These are phyloP conservation scores for Labeo rohita DNA, from an alignment of 2,113 vertebrate species.

Conservation along the genomic window DNA sequence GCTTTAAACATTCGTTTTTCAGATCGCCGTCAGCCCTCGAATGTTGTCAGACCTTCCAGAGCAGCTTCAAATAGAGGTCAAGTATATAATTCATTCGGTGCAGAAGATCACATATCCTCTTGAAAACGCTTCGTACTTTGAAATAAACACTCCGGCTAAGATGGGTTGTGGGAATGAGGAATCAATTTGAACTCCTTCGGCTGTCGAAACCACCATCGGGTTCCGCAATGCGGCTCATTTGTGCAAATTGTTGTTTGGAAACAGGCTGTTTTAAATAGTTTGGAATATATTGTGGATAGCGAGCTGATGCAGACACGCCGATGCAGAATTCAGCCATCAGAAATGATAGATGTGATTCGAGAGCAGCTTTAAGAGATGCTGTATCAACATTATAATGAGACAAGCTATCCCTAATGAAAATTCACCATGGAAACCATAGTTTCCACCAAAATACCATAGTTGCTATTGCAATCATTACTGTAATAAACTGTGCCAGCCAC, in stretches of 20 bases:
- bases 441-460: slow-evolving; percentile 4
- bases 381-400: slow-evolving; percentile 23
- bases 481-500: not conserved
- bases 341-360: slow-evolving; percentile 9
- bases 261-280: not conserved
- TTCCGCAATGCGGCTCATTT: not conserved
- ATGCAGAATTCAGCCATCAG: not conserved
- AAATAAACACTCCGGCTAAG: not conserved
- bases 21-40: not conserved
- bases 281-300: slow-evolving; percentile 4
- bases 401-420: slow-evolving; percentile 5
- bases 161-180: not conserved
- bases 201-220: not conserved
- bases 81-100: slow-evolving; percentile 16
- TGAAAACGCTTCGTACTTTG: slow-evolving; percentile 1
- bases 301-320: not conserved
- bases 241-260: slow-evolving; percentile 3
- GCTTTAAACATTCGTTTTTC: slow-evolving; percentile 25
- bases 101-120: slow-evolving; percentile 6
- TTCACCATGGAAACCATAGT: slow-evolving; percentile 32
- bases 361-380: not conserved
- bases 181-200: not conserved
- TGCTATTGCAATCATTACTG: not conserved
- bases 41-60: slow-evolving; percentile 12
- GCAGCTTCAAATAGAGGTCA: slow-evolving; percentile 13